phyloP scores from a whole-genome alignment of 2,888 invertebrate species.

The Synergus umbraculus region DNA sequence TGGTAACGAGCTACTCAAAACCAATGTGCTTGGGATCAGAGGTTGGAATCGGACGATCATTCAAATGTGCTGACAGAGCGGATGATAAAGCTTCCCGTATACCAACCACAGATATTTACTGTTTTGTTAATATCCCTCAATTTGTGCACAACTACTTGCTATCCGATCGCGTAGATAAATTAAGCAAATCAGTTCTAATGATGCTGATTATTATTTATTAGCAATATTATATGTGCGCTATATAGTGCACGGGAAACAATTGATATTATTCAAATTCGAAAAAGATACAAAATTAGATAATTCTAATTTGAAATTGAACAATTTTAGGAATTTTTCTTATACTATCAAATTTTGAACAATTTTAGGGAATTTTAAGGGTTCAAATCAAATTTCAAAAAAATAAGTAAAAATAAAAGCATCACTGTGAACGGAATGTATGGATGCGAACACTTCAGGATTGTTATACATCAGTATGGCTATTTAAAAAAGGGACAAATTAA shows the following conservation, averaged over 20 bases:
- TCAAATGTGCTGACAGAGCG: constrained; percentile 56
- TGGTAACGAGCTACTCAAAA: constrained; percentile 58
- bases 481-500: too few species aligned
- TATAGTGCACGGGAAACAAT: too few species aligned
- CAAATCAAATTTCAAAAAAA: too few species aligned
- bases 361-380: too few species aligned
- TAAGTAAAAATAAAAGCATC: too few species aligned
- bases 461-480: too few species aligned
- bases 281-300: background rate
- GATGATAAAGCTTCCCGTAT: constrained; percentile 52
- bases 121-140: constrained; percentile 50
- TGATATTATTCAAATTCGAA: too few species aligned
- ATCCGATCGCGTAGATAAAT: background rate
- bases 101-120: constrained; percentile 48
- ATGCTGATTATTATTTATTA: background rate
- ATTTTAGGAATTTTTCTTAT: too few species aligned
- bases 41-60: constrained; percentile 58
- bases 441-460: too few species aligned
- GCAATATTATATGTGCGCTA: too few species aligned
- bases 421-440: too few species aligned
- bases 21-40: constrained; percentile 51
- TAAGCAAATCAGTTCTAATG: background rate
- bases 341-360: too few species aligned
- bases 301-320: background rate
- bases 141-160: constrained; percentile 20